A percentile compares a stretch with the other conserved stretches of the same genome.
Conservation (phyloP, 2,797 vertebrate species). For the Telmatherina bonti region DNA sequence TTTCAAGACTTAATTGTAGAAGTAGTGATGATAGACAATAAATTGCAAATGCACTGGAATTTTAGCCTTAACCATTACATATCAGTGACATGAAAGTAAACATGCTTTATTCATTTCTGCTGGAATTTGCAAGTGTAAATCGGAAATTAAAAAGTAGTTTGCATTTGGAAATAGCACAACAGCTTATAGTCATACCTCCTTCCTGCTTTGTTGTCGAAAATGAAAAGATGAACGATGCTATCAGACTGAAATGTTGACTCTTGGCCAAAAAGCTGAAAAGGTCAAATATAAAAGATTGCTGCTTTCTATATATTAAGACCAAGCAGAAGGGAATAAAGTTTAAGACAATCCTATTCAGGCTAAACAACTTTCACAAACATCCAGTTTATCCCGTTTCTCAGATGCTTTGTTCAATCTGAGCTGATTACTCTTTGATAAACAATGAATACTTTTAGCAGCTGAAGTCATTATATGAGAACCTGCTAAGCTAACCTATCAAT, state of each 20-base stretch:
- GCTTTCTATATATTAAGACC: no score
- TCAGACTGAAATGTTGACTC: conserved; percentile 38
- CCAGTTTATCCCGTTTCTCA: conserved; percentile 15
- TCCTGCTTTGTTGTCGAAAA: background rate
- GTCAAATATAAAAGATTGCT: no score
- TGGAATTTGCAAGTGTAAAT: no score
- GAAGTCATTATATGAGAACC: no score
- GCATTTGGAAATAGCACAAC: background rate
- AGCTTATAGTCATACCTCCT: conserved; percentile 8
- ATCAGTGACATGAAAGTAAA: no score
- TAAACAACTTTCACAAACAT: conserved; percentile 6
- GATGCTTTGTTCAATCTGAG: conserved; percentile 25
- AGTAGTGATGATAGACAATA: background rate
- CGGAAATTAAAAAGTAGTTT: no score
- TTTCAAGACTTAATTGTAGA: background rate
- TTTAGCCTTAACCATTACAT: no score
- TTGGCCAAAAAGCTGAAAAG: conserved; percentile 29
- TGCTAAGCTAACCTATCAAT: conserved; percentile 3
- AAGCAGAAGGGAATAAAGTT: background rate
- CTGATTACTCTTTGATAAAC: conserved; percentile 40
- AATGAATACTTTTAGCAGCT: no score
- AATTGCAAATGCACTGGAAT: background rate
- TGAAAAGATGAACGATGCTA: conserved; percentile 32
- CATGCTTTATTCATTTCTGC: background rate
- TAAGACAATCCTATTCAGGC: background rate